A percentile compares a stretch with the other conserved stretches of the same genome.
These are phyloP conservation scores for Lasioglossum baleicum DNA, from an alignment of 1,140 invertebrate species.

Conservation along the genomic window DNA sequence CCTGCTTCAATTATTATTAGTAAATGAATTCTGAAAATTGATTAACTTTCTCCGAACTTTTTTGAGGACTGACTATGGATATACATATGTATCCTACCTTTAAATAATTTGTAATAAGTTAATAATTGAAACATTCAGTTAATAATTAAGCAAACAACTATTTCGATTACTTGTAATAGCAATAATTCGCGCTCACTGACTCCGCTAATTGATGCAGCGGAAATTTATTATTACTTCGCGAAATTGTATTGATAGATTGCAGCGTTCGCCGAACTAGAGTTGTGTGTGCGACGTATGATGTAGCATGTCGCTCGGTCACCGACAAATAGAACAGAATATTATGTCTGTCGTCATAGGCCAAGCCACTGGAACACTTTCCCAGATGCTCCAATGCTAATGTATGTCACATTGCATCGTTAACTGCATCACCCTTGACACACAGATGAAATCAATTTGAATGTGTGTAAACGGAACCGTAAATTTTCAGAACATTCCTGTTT, in stretches of 20 bases:
- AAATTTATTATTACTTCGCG: neutral
- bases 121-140: too few relatives aligned
- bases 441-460: neutral
- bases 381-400: conserved; percentile 38
- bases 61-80: too few relatives aligned
- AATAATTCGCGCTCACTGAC: neutral
- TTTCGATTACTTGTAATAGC: neutral
- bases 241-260: conserved; percentile 20
- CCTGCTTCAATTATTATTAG: too few relatives aligned
- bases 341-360: neutral
- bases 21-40: too few relatives aligned
- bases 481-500: neutral
- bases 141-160: too few relatives aligned
- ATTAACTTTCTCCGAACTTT: too few relatives aligned
- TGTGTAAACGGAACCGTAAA: neutral
- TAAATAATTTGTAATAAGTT: too few relatives aligned
- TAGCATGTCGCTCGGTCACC: neutral
- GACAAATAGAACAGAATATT: conserved; percentile 45
- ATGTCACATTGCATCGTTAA: neutral
- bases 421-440: neutral
- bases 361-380: conserved; percentile 16
- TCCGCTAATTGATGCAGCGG: neutral
- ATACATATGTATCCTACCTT: too few relatives aligned
- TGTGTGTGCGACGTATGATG: neutral
- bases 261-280: conserved; percentile 8